phyloP scores from a whole-genome alignment of 2,888 invertebrate species.

The Pseudococcus jackbeardsleyi region DNA sequence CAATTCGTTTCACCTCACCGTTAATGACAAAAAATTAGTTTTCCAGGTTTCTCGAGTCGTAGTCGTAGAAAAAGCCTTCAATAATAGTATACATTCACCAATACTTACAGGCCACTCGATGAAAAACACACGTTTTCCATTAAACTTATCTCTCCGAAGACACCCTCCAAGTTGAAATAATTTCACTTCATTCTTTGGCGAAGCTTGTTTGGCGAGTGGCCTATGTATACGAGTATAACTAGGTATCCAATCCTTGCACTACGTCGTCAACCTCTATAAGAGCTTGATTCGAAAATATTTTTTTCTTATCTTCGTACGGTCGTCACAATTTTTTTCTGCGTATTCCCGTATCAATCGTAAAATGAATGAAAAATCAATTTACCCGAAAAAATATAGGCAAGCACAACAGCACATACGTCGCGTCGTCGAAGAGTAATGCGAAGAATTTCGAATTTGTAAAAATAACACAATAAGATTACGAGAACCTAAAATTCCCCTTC shows the following conservation, averaged over 20 bases:
- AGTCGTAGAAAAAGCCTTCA: neutral
- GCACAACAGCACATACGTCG: no score
- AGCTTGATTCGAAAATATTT: neutral
- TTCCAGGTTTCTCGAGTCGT: neutral
- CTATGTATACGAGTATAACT: neutral
- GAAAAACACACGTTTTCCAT: neutral
- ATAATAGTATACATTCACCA: neutral
- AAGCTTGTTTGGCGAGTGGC: neutral
- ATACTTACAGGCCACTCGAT: neutral
- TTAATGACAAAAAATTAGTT: neutral
- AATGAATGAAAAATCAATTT: neutral
- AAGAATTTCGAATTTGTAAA: no score
- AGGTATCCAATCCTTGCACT: no score
- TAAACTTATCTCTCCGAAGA: neutral
- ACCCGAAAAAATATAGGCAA: neutral
- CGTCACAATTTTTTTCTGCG: neutral
- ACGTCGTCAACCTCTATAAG: no score
- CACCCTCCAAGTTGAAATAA: neutral
- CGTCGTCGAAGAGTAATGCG: no score
- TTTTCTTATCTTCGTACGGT: neutral
- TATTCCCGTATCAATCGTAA: neutral
- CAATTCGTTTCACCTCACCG: neutral
- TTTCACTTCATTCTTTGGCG: neutral
- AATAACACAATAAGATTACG: no score
- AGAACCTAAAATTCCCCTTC: no score